phyloP scores from a whole-genome alignment of 2,888 invertebrate species.

The Harpagoxenus sublaevis region DNA sequence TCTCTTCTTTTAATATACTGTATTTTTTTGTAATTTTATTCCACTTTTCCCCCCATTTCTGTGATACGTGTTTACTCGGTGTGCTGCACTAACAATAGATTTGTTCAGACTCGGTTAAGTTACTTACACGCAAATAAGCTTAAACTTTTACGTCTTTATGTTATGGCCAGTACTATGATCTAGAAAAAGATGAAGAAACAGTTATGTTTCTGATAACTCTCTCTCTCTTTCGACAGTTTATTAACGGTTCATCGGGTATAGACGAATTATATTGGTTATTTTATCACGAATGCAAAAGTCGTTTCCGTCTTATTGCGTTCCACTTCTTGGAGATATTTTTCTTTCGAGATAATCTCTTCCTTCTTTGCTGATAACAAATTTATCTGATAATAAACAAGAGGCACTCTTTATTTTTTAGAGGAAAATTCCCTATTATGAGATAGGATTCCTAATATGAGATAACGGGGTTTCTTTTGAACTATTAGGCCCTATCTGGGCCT shows the following conservation, averaged over 20 bases:
- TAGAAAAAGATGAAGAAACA: not conserved
- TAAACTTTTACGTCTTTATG: not conserved
- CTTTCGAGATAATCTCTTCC: not conserved
- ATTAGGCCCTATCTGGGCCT: no score
- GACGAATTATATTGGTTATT: not conserved
- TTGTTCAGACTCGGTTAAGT: not conserved
- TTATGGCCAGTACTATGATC: not conserved
- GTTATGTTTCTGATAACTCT: not conserved
- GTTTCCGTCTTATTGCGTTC: not conserved
- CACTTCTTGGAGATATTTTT: not conserved
- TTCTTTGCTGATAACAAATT: not conserved
- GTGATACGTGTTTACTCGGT: not conserved
- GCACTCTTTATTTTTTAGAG: not conserved
- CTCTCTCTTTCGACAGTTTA: not conserved
- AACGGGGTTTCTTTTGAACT: no score
- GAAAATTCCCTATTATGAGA: no score
- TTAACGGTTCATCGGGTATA: not conserved
- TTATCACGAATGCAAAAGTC: constrained; percentile 3
- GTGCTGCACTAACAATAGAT: not conserved
- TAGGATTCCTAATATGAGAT: no score
- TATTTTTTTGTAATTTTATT: constrained; percentile 1
- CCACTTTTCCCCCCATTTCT: not conserved
- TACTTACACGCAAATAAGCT: not conserved
- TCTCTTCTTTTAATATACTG: not conserved
- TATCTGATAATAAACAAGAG: not conserved